Evolutionary conservation across 1,140 invertebrate species (phyloP).

Genomic region (Eubasilissa regina): DNA sequence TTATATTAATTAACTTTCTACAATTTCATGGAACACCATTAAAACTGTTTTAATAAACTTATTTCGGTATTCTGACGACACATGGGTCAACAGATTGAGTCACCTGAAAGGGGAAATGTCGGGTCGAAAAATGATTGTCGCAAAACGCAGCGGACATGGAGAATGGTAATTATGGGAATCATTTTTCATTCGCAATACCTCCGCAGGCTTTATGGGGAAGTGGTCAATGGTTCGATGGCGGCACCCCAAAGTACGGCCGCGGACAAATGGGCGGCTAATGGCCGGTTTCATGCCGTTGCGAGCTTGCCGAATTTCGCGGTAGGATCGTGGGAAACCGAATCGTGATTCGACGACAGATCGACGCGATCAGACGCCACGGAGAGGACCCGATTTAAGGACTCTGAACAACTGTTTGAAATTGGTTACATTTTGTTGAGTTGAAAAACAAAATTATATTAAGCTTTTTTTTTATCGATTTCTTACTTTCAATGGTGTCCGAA

Average conservation of each 20-base stretch:
- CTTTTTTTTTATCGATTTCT: no score
- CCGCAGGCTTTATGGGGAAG: constrained; percentile 7
- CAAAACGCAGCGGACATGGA: constrained; percentile 3
- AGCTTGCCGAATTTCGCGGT: constrained; percentile 18
- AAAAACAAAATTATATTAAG: no score
- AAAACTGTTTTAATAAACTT: no score
- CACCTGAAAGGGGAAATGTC: no score
- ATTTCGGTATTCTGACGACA: no score
- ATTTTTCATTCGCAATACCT: constrained; percentile 19
- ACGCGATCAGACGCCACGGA: no score
- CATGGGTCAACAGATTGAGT: no score
- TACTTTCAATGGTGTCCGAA: no score
- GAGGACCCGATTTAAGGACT: no score
- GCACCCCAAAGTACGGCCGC: background rate
- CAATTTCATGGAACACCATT: no score
- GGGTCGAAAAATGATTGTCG: constrained; percentile 15
- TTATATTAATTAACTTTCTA: no score
- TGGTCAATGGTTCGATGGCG: constrained; percentile 7
- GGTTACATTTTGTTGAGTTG: no score
- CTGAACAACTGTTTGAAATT: background rate
- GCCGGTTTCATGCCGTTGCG: background rate
- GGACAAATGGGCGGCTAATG: constrained; percentile 32
- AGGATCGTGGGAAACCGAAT: constrained; percentile 15
- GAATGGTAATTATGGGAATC: constrained; percentile 26
- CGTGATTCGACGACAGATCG: background rate